Conservation (phyloP, 2,113 vertebrate genomes). For the Polyodon spathula region DNA sequence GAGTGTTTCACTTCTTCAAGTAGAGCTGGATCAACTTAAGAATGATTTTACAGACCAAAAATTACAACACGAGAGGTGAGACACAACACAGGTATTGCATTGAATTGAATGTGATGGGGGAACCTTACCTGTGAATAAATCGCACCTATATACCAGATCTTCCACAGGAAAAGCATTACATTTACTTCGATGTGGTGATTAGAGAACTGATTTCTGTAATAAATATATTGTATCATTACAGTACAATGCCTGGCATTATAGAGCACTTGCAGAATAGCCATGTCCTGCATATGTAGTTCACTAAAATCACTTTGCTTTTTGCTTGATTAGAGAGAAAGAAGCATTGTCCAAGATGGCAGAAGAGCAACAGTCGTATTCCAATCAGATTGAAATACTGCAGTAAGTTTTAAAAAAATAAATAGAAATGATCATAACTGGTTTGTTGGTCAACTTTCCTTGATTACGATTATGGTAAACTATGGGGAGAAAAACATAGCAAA, state of each 20-base stretch:
- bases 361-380: constrained; percentile 44
- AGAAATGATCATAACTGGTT: no score
- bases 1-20: constrained; percentile 39
- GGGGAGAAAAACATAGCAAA: no score
- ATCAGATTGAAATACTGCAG: constrained; percentile 47
- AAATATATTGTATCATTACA: no score
- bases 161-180: no score
- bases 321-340: constrained; percentile 39
- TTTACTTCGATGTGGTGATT: no score
- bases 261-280: not conserved
- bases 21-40: constrained; percentile 56
- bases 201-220: no score
- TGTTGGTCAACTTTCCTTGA: no score
- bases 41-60: constrained; percentile 38
- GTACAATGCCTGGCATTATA: no score
- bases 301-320: not conserved
- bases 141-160: no score
- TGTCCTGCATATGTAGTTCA: not conserved
- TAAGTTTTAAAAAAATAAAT: no score
- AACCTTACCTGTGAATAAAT: no score
- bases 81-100: not conserved
- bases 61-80: constrained; percentile 45
- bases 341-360: constrained; percentile 34
- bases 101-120: not conserved
- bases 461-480: no score